A percentile compares a stretch with the other conserved stretches of the same genome.
phyloP scores from a whole-genome alignment of 2,113 vertebrate species.

The Melozone crissalis region DNA sequence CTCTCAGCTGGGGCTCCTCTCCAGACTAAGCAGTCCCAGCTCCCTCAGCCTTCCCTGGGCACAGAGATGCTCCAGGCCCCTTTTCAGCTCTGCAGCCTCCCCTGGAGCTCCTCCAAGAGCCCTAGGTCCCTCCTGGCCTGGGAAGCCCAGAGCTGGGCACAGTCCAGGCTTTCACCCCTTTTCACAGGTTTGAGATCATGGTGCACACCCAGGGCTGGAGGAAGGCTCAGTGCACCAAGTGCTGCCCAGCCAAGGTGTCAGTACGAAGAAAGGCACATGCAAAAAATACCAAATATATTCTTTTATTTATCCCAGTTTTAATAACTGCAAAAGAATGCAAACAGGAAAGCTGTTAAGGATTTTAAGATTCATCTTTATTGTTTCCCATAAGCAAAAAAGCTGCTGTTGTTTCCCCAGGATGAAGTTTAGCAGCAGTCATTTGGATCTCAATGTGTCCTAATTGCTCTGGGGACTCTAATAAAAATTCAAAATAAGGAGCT shows the following conservation, averaged over 20 bases:
- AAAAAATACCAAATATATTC: background rate
- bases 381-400: background rate
- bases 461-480: constrained; percentile 26
- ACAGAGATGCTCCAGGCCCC: background rate
- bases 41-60: background rate
- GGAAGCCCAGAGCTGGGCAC: background rate
- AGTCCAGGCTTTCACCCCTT: background rate
- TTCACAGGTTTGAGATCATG: background rate
- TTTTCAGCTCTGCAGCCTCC: background rate
- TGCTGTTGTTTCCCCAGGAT: constrained; percentile 21
- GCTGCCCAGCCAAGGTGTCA: background rate
- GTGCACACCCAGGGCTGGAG: background rate
- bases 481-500: constrained; percentile 42
- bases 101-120: background rate
- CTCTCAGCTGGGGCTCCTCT: background rate
- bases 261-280: background rate
- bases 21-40: background rate
- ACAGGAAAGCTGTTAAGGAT: background rate
- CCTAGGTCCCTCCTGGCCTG: background rate
- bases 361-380: constrained; percentile 11
- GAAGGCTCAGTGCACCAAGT: background rate
- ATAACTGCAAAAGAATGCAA: background rate
- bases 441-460: background rate
- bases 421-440: constrained; percentile 7
- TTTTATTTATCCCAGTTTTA: background rate